These are phyloP conservation scores for Cranoglanis bouderius DNA, from an alignment of 2,113 vertebrate species.

Conservation along the genomic window DNA sequence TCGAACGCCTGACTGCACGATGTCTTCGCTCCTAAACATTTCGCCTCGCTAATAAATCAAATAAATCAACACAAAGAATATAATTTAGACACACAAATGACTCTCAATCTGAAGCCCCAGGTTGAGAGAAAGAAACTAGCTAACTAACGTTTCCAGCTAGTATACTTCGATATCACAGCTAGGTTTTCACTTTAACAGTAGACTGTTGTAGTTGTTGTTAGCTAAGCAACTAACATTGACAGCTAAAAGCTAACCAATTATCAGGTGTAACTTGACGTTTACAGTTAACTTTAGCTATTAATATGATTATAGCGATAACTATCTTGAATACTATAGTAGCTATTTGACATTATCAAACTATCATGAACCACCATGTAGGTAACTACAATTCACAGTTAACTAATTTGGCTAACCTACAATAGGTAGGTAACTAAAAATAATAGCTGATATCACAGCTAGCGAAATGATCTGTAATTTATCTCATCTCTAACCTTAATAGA, in stretches of 20 bases:
- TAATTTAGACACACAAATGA: neutral
- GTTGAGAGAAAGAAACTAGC: neutral
- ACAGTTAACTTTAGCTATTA: neutral
- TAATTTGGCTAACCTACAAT: neutral
- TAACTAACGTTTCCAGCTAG: neutral
- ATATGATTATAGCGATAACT: neutral
- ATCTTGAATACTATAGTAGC: neutral
- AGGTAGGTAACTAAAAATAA: neutral
- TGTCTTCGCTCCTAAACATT: conserved; percentile 75
- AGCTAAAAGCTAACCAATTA: neutral
- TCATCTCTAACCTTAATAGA: neutral
- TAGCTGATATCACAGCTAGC: neutral
- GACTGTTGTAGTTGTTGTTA: neutral
- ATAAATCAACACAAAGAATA: neutral
- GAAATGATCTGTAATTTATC: neutral
- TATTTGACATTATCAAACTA: neutral
- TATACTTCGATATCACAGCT: neutral
- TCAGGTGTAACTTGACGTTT: neutral
- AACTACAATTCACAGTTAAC: neutral
- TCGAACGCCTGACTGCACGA: conserved; percentile 72
- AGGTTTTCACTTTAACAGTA: neutral
- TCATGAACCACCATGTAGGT: neutral
- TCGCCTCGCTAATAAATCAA: conserved; percentile 67
- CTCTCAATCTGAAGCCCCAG: neutral
- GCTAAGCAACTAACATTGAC: neutral